Evolutionary conservation across 2,888 invertebrate species (phyloP).

Genomic region (Hyalella azteca): DNA sequence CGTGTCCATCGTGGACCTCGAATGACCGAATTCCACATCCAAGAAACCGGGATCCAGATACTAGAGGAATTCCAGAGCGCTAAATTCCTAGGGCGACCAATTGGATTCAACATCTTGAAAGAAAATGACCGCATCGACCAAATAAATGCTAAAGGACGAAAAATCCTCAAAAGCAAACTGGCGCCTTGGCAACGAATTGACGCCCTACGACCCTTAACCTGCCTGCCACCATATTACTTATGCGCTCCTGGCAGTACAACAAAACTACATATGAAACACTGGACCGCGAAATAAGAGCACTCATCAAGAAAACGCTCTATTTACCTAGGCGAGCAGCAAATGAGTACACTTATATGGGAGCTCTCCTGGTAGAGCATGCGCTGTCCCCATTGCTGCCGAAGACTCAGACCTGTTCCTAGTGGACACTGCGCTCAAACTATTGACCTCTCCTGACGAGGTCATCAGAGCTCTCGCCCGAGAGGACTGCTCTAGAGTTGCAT

Average conservation of each 20-base stretch:
- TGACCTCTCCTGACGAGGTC: constrained; percentile 21
- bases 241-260: not conserved
- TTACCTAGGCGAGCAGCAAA: constrained; percentile 43
- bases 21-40: too few relatives aligned
- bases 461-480: not conserved
- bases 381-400: constrained; percentile 26
- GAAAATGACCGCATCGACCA: too few relatives aligned
- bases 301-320: constrained; percentile 1
- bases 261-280: not conserved
- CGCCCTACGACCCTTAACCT: not conserved
- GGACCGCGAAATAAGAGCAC: not conserved
- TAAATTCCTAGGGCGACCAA: too few relatives aligned
- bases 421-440: constrained; percentile 37
- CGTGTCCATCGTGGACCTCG: too few relatives aligned
- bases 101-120: too few relatives aligned
- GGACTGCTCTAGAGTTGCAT: not conserved
- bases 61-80: too few relatives aligned
- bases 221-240: not conserved
- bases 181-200: not conserved
- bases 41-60: too few relatives aligned
- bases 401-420: constrained; percentile 35
- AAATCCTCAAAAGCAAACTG: not conserved
- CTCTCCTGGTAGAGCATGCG: constrained; percentile 16
- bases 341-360: constrained; percentile 46
- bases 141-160: too few relatives aligned